Percentiles rank a stretch among this genome's conserved stretches.
Conservation (phyloP, 1,140 invertebrate genomes). For the Eumaeus atala region DNA sequence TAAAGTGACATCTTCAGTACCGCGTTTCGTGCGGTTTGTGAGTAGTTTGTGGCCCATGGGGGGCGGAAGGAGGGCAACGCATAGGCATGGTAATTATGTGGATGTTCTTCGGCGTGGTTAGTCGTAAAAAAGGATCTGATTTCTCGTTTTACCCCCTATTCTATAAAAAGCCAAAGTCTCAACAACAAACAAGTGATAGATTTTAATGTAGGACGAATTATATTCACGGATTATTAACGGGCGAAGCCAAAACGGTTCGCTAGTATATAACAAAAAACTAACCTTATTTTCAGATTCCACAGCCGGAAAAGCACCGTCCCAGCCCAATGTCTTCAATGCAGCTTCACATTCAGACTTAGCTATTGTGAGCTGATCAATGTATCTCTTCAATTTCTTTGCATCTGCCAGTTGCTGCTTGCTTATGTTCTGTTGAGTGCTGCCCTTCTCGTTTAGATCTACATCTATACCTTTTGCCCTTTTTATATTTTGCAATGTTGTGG, state of each 20-base stretch:
- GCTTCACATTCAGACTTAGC: slow-evolving; percentile 90
- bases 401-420: slow-evolving; percentile 82
- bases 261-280: slow-evolving; percentile 12
- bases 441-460: slow-evolving; percentile 79
- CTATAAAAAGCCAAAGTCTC: background rate
- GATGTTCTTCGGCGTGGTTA: too few species aligned
- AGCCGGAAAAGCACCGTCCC: slow-evolving; percentile 83
- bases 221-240: too few species aligned
- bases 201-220: too few species aligned
- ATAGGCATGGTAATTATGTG: too few species aligned
- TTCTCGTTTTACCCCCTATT: too few species aligned
- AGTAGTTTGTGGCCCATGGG: too few species aligned
- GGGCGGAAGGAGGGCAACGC: too few species aligned
- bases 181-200: background rate
- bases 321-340: slow-evolving; percentile 83
- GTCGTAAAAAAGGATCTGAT: too few species aligned
- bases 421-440: slow-evolving; percentile 47
- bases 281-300: slow-evolving; percentile 69
- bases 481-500: slow-evolving; percentile 91
- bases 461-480: slow-evolving; percentile 89
- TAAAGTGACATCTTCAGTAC: too few species aligned
- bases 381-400: slow-evolving; percentile 82
- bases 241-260: too few species aligned
- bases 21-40: too few species aligned
- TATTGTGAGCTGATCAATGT: slow-evolving; percentile 87